phyloP scores from a whole-genome alignment of 2,888 invertebrate genomes.

The Euspilapteryx auroguttella region DNA sequence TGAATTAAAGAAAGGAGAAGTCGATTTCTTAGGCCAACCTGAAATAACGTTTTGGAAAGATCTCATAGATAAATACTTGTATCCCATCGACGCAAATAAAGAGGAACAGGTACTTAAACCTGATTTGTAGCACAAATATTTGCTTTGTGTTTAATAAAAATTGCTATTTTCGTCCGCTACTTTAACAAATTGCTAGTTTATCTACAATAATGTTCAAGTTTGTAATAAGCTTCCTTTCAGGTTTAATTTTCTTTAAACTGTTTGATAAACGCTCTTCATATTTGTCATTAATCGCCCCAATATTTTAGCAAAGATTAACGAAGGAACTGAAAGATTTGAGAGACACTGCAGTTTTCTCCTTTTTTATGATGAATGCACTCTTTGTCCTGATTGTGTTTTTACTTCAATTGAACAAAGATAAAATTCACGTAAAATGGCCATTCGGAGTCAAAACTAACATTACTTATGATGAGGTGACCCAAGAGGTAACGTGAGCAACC shows the following conservation, averaged over 20 bases:
- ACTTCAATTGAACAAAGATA: conserved; percentile 97
- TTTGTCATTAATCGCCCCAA: conserved; percentile 22
- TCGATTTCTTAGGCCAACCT: conserved; percentile 80
- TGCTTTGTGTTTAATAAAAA: too few relatives aligned
- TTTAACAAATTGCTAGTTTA: too few relatives aligned
- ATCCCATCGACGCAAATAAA: conserved; percentile 91
- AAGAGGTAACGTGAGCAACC: conserved; percentile 80
- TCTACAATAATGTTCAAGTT: background rate
- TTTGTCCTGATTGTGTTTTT: conserved; percentile 98
- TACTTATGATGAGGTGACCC: conserved; percentile 84
- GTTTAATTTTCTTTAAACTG: conserved; percentile 10
- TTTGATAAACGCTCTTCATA: conserved; percentile 9
- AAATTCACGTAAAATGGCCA: conserved; percentile 95
- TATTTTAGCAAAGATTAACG: conserved; percentile 87
- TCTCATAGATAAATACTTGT: conserved; percentile 90
- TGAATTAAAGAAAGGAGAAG: conserved; percentile 85
- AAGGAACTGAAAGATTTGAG: conserved; percentile 90
- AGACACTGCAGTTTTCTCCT: conserved; percentile 93
- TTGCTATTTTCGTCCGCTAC: too few relatives aligned
- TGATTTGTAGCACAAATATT: too few relatives aligned
- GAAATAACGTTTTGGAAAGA: conserved; percentile 95
- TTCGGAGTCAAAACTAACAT: conserved; percentile 93
- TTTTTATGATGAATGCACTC: conserved; percentile 98
- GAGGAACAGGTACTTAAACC: conserved; percentile 78
- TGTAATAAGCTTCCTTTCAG: conserved; percentile 3